Conservation (phyloP, 2,113 vertebrate genomes). For the Colius striatus region DNA sequence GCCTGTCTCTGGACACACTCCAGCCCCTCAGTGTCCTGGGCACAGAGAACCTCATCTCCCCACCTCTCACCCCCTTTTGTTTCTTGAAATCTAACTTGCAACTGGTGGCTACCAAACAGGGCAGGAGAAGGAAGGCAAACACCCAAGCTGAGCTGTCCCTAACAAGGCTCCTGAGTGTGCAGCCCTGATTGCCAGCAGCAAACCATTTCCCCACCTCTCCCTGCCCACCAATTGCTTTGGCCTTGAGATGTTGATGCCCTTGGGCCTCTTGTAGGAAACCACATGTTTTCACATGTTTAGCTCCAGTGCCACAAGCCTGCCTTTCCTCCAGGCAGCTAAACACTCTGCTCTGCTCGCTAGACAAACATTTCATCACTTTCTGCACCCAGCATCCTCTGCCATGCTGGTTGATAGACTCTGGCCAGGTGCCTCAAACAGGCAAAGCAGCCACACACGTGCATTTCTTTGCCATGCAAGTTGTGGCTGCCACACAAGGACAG, state of each 20-base stretch:
- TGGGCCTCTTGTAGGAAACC: neutral
- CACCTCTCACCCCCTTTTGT: no score
- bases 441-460: neutral
- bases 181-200: rapidly evolving
- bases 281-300: neutral
- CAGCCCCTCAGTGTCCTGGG: no score
- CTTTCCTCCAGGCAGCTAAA: conserved; percentile 51
- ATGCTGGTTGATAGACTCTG: conserved; percentile 1
- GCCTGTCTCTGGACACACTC: no score
- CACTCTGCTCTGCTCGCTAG: neutral
- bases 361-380: conserved; percentile 48
- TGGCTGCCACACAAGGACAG: rapidly evolving
- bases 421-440: neutral
- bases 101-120: neutral
- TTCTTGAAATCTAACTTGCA: neutral
- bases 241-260: neutral
- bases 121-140: neutral
- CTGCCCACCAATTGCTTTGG: no score
- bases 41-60: neutral
- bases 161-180: rapidly evolving
- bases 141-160: neutral
- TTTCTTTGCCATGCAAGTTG: neutral
- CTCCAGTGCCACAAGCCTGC: neutral
- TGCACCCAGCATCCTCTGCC: neutral
- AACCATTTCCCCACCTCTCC: neutral